These are phyloP conservation scores for Pangasius djambal DNA, from an alignment of 2,797 vertebrate genomes.

Conservation along the genomic window DNA sequence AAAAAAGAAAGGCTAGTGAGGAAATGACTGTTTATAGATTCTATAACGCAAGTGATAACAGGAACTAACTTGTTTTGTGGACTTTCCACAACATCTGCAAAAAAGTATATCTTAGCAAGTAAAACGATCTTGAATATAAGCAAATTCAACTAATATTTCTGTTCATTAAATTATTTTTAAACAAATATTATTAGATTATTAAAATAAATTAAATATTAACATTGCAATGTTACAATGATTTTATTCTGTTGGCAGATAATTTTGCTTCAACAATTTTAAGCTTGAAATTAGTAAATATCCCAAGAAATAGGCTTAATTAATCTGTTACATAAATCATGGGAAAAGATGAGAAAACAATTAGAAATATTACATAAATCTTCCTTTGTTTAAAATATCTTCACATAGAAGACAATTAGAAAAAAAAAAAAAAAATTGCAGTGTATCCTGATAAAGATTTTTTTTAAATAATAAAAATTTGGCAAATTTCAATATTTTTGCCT, in stretches of 20 bases:
- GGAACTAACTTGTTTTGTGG: not conserved
- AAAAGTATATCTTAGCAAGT: not conserved
- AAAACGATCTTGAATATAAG: not conserved
- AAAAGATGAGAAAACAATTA: not conserved
- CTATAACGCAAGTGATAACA: not conserved
- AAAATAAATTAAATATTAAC: too few relatives aligned
- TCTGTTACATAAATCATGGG: not conserved
- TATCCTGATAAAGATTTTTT: not conserved
- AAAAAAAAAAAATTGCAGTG: not conserved
- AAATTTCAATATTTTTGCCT: too few relatives aligned
- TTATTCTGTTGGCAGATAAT: not conserved
- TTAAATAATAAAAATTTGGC: too few relatives aligned
- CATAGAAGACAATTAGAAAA: not conserved
- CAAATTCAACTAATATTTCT: too few relatives aligned
- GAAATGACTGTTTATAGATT: not conserved
- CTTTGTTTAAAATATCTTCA: not conserved
- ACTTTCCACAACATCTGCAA: not conserved
- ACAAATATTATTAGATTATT: too few relatives aligned
- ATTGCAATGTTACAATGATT: not conserved
- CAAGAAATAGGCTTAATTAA: not conserved
- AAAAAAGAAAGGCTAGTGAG: not conserved
- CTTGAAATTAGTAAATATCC: not conserved
- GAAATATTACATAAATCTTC: not conserved
- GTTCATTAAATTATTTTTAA: too few relatives aligned
- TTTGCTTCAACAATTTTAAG: not conserved